A percentile compares a stretch with the other conserved stretches of the same genome.
Evolutionary conservation across 2,888 invertebrate genomes (phyloP).

Genomic region (Chouioia cunea): DNA sequence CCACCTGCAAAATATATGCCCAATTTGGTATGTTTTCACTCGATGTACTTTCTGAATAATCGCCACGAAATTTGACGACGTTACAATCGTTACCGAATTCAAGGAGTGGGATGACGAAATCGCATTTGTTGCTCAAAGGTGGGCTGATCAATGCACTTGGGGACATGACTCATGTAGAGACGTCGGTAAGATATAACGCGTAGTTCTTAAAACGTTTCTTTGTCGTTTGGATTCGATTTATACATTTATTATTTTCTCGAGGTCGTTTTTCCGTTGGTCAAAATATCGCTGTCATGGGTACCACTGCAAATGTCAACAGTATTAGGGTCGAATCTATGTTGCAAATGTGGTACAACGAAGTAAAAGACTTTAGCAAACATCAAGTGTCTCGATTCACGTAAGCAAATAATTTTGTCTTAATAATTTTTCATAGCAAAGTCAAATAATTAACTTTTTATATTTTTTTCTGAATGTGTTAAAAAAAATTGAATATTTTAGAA

Average conservation of each 20-base stretch:
- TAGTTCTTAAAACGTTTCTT: background rate
- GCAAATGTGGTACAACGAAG: constrained; percentile 41
- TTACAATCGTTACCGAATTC: background rate
- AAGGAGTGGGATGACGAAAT: constrained; percentile 63
- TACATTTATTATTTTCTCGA: constrained; percentile 40
- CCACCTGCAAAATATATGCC: constrained; percentile 50
- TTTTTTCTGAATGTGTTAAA: background rate
- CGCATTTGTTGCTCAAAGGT: constrained; percentile 64
- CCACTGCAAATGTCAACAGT: background rate
- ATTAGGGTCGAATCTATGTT: constrained; percentile 16
- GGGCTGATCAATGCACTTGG: constrained; percentile 66
- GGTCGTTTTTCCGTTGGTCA: constrained; percentile 65
- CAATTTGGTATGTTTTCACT: constrained; percentile 45
- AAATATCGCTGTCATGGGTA: constrained; percentile 59
- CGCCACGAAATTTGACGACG: background rate
- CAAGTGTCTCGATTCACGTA: constrained; percentile 6
- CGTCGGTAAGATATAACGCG: constrained; percentile 54
- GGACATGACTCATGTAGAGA: constrained; percentile 65
- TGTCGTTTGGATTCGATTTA: background rate
- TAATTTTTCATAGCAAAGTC: no score
- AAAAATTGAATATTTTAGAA: background rate
- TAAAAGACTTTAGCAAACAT: constrained; percentile 15
- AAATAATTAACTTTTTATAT: background rate
- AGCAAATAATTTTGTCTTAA: no score
- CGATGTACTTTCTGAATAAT: no score